Percentiles rank a stretch among this genome's conserved stretches.
These are phyloP conservation scores for Heteropelma amictum DNA, from an alignment of 2,888 invertebrate genomes.

Conservation along the genomic window DNA sequence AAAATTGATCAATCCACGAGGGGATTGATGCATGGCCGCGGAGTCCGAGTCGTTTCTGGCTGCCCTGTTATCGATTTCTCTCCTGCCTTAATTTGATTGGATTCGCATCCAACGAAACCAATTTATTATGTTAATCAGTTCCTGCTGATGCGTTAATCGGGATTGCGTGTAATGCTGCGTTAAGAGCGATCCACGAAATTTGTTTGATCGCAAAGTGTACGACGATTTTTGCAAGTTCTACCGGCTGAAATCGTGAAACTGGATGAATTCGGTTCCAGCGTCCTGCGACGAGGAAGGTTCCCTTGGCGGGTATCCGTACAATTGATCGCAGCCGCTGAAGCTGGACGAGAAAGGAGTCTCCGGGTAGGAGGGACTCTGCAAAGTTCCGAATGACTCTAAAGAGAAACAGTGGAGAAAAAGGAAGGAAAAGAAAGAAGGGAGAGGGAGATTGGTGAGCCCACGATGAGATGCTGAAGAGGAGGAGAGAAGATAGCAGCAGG, in stretches of 20 bases:
- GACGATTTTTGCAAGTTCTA: neutral
- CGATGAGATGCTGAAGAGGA: slow-evolving; percentile 14
- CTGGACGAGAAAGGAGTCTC: slow-evolving; percentile 2
- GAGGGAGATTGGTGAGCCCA: slow-evolving; percentile 26
- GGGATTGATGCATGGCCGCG: too few species aligned
- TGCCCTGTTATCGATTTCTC: too few species aligned
- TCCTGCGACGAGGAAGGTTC: neutral
- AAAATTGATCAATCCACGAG: too few species aligned
- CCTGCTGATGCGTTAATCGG: too few species aligned
- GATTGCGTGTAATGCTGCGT: too few species aligned
- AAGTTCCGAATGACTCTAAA: slow-evolving; percentile 2
- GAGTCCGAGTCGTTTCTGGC: too few species aligned
- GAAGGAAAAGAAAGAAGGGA: neutral
- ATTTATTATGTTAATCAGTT: too few species aligned
- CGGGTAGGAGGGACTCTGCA: neutral
- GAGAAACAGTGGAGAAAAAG: slow-evolving; percentile 9
- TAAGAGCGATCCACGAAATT: too few species aligned
- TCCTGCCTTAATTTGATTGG: too few species aligned
- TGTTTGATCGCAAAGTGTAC: neutral
- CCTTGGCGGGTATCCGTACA: neutral
- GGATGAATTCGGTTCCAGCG: neutral
- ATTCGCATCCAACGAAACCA: too few species aligned
- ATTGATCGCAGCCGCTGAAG: slow-evolving; percentile 20
- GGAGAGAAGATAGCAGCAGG: slow-evolving; percentile 29
- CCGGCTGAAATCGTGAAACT: neutral